Base-by-base conservation (phyloP, 2,113 vertebrate species). In the Mohoua ochrocephala region DNA sequence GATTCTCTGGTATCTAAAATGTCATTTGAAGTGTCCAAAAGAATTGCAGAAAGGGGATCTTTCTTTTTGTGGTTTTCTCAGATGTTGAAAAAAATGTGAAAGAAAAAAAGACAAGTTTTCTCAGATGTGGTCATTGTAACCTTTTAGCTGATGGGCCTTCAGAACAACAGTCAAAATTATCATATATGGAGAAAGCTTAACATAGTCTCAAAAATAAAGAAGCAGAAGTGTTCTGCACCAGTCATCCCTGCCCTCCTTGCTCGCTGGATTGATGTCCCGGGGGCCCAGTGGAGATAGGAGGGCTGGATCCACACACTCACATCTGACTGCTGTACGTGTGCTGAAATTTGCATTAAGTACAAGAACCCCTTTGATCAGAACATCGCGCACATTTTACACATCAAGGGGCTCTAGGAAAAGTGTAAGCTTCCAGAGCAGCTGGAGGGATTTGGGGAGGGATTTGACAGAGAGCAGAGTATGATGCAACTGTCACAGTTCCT, bases 301-400 rank as follows among this genome's bases (percentile, higher is more conserved):
- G 74, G 67, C 81, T 65, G 90, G 80, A 95, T 64, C 87, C 31
- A 91, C 69, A 91, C 52, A 19, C 83, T 63, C 93, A 52, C 65
- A 76, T 49, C 73, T 15, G 4, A 70, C 77, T 81, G 87, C 89
- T 49, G 0, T 7, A 54, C 24, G 11, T 33, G 80, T 60, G 73
- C 33, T 94, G 77, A 87, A 89, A 96, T 93, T 92, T 91, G 94
- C 95, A 93, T 96, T 31, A 82, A 92, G 91, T 81, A 95, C 86
- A 89, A 94, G 87, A 82, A 91, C 19, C 15, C 44, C 93, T 97
- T 96, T 96, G 96, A 97, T 95, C 91, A 75, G 84, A 96, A 91
- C 87, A 89, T 63, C 0, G 9, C 77, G 68, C 78, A 68, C 57
- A 45, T 95, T 95, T 91, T 84, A 60, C 60, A 96, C 84, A 94